Evolutionary conservation across 2,888 invertebrate species (phyloP).

Genomic region (Microplitis manilae): DNA sequence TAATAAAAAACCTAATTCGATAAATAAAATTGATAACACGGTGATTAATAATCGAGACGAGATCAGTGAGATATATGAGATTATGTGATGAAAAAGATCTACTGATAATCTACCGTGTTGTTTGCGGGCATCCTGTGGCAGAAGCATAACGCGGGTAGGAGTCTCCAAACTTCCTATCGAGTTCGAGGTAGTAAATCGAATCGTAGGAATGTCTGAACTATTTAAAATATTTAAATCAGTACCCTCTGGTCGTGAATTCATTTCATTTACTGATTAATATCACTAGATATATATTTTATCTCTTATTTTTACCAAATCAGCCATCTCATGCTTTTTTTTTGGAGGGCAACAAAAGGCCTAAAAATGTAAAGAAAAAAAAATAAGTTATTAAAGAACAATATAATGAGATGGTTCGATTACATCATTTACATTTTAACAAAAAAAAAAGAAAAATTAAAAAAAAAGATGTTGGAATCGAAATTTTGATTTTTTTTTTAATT

Average conservation of each 20-base stretch:
- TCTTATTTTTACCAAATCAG: neutral
- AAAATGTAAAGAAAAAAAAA: constrained; percentile 31
- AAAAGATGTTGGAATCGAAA: constrained; percentile 6
- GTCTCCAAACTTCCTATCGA: constrained; percentile 67
- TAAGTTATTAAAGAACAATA: constrained; percentile 14
- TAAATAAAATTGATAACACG: constrained; percentile 27
- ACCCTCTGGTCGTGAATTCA: constrained; percentile 45
- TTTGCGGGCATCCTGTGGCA: constrained; percentile 67
- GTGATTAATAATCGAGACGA: constrained; percentile 17
- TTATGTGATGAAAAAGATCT: constrained; percentile 7
- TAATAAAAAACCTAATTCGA: constrained; percentile 48
- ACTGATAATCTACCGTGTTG: constrained; percentile 53
- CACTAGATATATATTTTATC: neutral
- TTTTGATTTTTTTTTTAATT: neutral
- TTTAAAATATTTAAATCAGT: constrained; percentile 51
- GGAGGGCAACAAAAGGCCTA: constrained; percentile 50
- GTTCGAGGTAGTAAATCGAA: constrained; percentile 62
- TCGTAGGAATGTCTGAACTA: constrained; percentile 68
- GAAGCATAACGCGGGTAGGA: constrained; percentile 72
- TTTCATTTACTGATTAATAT: constrained; percentile 16
- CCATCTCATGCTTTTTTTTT: constrained; percentile 9
- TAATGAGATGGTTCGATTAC: neutral
- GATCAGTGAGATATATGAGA: constrained; percentile 9
- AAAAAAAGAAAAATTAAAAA: neutral
- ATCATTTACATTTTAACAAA: neutral